Evolutionary conservation across 1,140 invertebrate genomes (phyloP).

Genomic region (Temnothorax longispinosus): DNA sequence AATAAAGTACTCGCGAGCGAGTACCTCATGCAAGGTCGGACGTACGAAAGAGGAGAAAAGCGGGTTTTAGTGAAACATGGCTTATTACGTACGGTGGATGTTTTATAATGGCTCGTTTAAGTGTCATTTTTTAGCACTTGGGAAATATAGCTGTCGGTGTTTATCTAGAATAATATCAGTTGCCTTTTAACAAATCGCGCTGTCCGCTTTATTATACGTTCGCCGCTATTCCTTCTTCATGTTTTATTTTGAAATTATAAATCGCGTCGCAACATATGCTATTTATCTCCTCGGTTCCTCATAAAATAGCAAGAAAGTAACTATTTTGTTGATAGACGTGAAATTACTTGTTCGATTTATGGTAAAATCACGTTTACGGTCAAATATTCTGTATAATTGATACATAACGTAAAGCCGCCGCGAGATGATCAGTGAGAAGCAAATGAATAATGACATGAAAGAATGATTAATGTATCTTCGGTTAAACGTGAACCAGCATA

Average conservation of each 20-base stretch:
- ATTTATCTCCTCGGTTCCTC: not conserved
- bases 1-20: conserved; percentile 16
- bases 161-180: not conserved
- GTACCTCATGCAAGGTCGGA: not conserved
- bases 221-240: not conserved
- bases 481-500: not conserved
- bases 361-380: not conserved
- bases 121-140: not conserved
- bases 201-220: not conserved
- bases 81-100: not conserved
- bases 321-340: not conserved
- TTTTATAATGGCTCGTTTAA: conserved; percentile 24
- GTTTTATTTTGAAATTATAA: conserved; percentile 11
- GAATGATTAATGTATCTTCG: not conserved
- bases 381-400: not conserved
- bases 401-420: not conserved
- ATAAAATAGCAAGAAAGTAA: not conserved
- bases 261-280: not conserved
- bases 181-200: conserved; percentile 1
- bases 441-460: not conserved
- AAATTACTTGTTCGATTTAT: not conserved
- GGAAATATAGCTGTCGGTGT: conserved; percentile 1
- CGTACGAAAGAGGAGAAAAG: conserved; percentile 5
- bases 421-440: not conserved
- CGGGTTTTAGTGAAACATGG: not conserved